A percentile compares a stretch with the other conserved stretches of the same genome.
Evolutionary conservation across 1,140 invertebrate genomes (phyloP).

Genomic region (Meloidogyne floridensis): DNA sequence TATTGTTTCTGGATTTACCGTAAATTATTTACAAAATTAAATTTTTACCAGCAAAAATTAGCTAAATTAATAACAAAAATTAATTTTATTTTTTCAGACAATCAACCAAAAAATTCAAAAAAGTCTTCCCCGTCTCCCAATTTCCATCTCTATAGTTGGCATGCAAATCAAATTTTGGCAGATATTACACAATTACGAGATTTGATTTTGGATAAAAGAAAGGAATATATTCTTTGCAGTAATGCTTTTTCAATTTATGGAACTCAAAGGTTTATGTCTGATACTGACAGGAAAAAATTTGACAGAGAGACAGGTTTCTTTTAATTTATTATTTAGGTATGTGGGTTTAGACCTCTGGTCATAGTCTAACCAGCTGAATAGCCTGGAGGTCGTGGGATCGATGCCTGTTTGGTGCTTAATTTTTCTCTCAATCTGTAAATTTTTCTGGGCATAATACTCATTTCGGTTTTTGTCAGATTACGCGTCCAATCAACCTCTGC

Average conservation of each 20-base stretch:
- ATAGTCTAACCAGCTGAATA: background rate
- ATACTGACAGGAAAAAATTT: conserved; percentile 48
- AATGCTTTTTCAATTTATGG: conserved; percentile 50
- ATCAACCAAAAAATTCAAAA: conserved; percentile 18
- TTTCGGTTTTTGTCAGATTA: too few species aligned
- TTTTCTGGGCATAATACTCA: too few species aligned
- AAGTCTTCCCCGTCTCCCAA: conserved; percentile 34
- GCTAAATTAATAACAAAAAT: background rate
- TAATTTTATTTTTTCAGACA: background rate
- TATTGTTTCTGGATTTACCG: too few species aligned
- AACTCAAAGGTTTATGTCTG: conserved; percentile 49
- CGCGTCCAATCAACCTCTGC: too few species aligned
- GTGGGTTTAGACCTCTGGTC: too few species aligned
- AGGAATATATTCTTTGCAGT: conserved; percentile 50
- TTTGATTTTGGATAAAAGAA: conserved; percentile 54
- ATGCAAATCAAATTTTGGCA: conserved; percentile 45
- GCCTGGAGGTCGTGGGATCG: background rate
- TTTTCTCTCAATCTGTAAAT: too few species aligned
- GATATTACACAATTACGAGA: conserved; percentile 55
- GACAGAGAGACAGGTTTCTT: conserved; percentile 49
- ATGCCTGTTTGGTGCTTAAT: too few species aligned
- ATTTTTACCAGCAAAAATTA: too few species aligned
- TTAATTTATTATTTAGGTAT: background rate
- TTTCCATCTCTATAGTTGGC: conserved; percentile 40
- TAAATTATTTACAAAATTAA: too few species aligned